Evolutionary conservation across 2,113 vertebrate species (phyloP), one percentile per base, ranked within the genome.

Genomic region (Clarias magur): DNA sequence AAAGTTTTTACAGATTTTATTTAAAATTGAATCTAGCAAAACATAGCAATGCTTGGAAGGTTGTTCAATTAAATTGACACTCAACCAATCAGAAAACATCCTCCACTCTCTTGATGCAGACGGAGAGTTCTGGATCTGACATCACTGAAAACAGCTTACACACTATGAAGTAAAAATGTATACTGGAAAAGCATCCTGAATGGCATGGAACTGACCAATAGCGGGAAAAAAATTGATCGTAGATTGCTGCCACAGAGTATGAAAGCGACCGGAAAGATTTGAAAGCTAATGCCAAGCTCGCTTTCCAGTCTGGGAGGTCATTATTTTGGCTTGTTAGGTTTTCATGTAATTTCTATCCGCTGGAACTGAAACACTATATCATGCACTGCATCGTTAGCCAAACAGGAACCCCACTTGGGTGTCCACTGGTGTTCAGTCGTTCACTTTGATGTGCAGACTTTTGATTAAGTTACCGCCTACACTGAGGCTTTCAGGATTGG

Each of bases 271-370:
- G 12, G 73, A 76, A 53, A 76, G 70, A 53, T 54, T 19, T 59
- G 10, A 10, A 59, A 56, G n/a, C 76, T 57, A 30, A 79, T 57
- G 56, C 54, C 57, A 42, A 25, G 79, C 79, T 81, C 19, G 6
- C 16, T 10, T 59, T 80, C 23, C 27, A 4, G 17, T 59, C 12
- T 21, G 30, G 79, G 57, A 80, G 30, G 19, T 81, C 57, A 62
- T 81, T 81, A 81, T 81, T 62, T 68, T 80, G 62, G 10, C 21
- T 81, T 62, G 19, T 57, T 42, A 23, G 57, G 57, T 81, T 34
- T 81, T 23, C 27, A 42, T 38, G 30, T 62, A 19, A 25, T 62
- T 81, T 34, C 62, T 25, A 42, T 62, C 57, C 11, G 23, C 57
- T 0, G 5, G 62, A 81, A 60, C 4, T 60, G 30, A 38, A 62